Base-by-base conservation (phyloP, 2,113 vertebrate species). In the Hippocampus abdominalis region DNA sequence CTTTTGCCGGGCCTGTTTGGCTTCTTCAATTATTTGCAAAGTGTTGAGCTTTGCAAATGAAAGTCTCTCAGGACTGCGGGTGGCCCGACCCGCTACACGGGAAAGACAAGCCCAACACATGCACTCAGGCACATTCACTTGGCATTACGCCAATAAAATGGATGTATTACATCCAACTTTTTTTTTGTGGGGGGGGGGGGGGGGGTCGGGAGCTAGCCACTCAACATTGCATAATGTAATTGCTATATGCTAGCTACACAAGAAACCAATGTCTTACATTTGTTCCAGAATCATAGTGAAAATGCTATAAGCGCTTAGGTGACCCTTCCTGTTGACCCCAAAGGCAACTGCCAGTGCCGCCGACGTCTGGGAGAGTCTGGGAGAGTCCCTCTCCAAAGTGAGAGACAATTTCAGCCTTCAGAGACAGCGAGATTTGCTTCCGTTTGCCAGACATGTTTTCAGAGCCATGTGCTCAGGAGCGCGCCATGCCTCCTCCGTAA, bases 21-120 rank as follows among this genome's bases (percentile, higher is more conserved):
- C 84, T 90, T 87, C 86, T 81, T 88, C 83, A 90, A 87, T 89
- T 83, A 86, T 88, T 86, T 89, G 84, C 89, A 74, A 86, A 87
- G 81, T 87, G 82, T 88, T 91, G 84, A 87, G 82, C 84, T 85
- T 40, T 40, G 7, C 40, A n/a, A n/a, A n/a, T n/a, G n/a, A 66
- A 83, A 67, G 69, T 82, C 88, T 89, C 86, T 72, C 36, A 78
- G 88, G 86, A 85, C 73, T 83, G 75, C 62, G 64, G 71, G 71
- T 81, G 76, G 78, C 78, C 78, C 80, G 84, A 87, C 84, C 86
- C 75, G 23, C 81, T 81, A 78, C 82, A 75, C 68, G 46, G 83
- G 80, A 78, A 80, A 89, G 80, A 84, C 77, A 74, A 75, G 64
- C 84, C n/a, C 48, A 69, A 81, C 83, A 81, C 83, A 81, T 81